Evolutionary conservation across 1,140 invertebrate species (phyloP).

Genomic region (Araneus ventricosus): DNA sequence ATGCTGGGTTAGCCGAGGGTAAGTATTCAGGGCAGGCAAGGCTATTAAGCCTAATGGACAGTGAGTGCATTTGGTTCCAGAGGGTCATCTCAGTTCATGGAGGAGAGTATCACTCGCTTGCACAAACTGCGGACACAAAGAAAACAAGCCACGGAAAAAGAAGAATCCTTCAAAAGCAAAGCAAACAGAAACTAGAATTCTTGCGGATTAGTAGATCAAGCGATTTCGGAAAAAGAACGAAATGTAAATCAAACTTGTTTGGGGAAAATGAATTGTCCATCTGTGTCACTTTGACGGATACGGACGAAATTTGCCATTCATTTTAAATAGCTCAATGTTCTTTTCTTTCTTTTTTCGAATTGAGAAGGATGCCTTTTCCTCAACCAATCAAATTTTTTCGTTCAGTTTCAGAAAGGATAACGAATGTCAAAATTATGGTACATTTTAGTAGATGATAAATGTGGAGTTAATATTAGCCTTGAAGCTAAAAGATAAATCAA

Average conservation of each 20-base stretch:
- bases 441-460: no score
- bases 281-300: not conserved
- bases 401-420: no score
- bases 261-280: not conserved
- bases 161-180: not conserved
- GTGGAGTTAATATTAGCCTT: no score
- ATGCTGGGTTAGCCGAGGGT: slow-evolving; percentile 55
- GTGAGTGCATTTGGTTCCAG: slow-evolving; percentile 29
- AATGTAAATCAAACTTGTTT: slow-evolving; percentile 15
- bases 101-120: not conserved
- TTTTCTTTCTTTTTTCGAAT: no score
- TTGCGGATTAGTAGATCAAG: slow-evolving; percentile 8
- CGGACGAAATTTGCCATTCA: no score
- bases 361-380: no score
- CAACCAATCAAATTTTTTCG: no score
- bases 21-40: slow-evolving; percentile 67
- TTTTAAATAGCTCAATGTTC: no score
- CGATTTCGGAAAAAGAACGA: not conserved
- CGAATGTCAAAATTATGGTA: no score
- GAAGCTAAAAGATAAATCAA: no score
- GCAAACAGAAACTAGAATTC: slow-evolving; percentile 3
- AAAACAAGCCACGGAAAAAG: not conserved
- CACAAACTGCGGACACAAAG: not conserved
- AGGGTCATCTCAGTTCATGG: slow-evolving; percentile 45
- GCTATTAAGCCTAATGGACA: slow-evolving; percentile 66